A percentile compares a stretch with the other conserved stretches of the same genome.
Evolutionary conservation across 2,888 invertebrate species (phyloP).

Genomic region (Erebia palarica): DNA sequence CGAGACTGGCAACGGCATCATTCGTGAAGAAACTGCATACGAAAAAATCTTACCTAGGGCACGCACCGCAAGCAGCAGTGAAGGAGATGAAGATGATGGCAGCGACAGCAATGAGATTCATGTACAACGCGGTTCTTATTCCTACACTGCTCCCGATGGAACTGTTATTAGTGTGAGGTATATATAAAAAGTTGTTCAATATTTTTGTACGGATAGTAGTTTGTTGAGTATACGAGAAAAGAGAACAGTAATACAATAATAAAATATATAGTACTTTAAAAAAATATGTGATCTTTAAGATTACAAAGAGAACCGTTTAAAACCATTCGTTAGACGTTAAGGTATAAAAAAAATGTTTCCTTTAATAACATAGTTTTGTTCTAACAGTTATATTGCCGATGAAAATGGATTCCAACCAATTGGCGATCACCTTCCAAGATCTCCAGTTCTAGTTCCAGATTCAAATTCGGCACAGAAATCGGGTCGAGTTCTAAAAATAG

Average conservation of each 20-base stretch:
- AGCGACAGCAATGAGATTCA: constrained; percentile 80
- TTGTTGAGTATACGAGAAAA: no score
- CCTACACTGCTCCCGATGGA: constrained; percentile 88
- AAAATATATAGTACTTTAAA: no score
- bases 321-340: not conserved
- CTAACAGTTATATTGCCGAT: constrained; percentile 85
- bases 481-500: constrained; percentile 51
- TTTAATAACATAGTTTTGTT: not conserved
- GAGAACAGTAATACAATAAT: no score
- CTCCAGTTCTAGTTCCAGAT: constrained; percentile 42
- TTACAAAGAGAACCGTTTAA: no score
- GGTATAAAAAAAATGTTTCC: not conserved
- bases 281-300: no score
- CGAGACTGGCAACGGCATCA: constrained; percentile 90
- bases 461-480: constrained; percentile 50
- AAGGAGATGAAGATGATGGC: constrained; percentile 81
- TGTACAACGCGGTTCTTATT: constrained; percentile 86
- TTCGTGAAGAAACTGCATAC: constrained; percentile 87
- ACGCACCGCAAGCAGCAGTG: constrained; percentile 68
- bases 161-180: constrained; percentile 84
- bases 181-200: not conserved
- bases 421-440: constrained; percentile 84
- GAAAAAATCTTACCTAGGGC: constrained; percentile 83
- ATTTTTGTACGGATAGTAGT: no score
- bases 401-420: constrained; percentile 87